Evolutionary conservation across 2,113 vertebrate genomes (phyloP).

Genomic region (Malaclemys terrapin): DNA sequence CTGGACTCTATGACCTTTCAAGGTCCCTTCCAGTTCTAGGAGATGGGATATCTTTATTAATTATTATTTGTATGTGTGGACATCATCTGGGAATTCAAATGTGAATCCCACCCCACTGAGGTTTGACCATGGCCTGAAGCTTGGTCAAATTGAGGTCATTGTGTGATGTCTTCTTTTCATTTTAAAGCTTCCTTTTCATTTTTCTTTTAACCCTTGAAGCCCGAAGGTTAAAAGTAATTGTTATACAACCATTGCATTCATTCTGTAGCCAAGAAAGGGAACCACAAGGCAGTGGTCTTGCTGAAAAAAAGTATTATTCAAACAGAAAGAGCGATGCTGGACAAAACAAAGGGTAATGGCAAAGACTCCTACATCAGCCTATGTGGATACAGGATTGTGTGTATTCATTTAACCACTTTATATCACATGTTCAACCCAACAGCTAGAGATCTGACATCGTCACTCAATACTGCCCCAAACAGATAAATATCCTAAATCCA

Average conservation of each 20-base stretch:
- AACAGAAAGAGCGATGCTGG: background rate
- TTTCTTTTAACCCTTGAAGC: background rate
- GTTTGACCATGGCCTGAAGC: background rate
- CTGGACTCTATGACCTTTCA: too few relatives aligned
- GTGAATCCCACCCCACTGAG: background rate
- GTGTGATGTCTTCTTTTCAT: background rate
- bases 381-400: background rate
- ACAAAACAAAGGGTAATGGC: background rate
- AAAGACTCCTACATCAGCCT: background rate
- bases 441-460: background rate
- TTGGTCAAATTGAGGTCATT: background rate
- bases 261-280: background rate
- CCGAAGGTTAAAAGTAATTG: background rate
- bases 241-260: background rate
- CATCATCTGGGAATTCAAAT: background rate
- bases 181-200: background rate
- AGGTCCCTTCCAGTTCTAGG: too few relatives aligned
- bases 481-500: background rate
- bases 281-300: background rate
- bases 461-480: background rate
- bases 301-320: rapidly evolving
- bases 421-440: background rate
- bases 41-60: too few relatives aligned
- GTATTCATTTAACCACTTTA: background rate
- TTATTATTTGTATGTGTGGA: background rate